Conservation (phyloP, 1,140 invertebrate species). For the Bactericera cockerelli region DNA sequence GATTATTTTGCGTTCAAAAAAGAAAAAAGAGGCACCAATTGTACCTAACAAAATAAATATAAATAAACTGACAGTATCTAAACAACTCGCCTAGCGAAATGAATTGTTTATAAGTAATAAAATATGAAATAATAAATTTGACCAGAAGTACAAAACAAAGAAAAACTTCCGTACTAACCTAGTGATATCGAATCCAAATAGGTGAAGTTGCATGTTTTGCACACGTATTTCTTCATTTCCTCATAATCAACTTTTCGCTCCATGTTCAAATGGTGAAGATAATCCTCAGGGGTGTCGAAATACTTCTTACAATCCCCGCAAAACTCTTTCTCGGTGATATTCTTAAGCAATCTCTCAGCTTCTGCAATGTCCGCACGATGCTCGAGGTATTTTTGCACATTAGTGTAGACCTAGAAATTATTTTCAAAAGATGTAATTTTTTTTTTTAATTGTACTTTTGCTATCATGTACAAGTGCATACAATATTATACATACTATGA, state of each 20-base stretch:
- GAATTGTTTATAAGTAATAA: too few species aligned
- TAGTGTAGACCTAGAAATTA: not conserved
- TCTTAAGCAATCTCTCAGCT: not conserved
- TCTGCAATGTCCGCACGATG: not conserved
- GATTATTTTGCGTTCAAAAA: too few species aligned
- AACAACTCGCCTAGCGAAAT: too few species aligned
- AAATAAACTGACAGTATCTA: too few species aligned
- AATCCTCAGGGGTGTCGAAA: not conserved
- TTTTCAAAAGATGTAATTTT: too few species aligned
- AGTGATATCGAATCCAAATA: not conserved
- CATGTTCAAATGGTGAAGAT: not conserved
- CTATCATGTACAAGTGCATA: too few species aligned
- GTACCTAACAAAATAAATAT: too few species aligned
- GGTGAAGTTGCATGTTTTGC: not conserved
- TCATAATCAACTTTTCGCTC: not conserved
- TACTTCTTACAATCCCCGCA: conserved; percentile 4
- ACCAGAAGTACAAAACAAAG: too few species aligned
- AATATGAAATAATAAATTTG: too few species aligned
- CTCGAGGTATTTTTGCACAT: not conserved
- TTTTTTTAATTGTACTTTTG: too few species aligned
- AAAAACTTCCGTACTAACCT: not conserved
- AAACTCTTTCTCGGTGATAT: not conserved
- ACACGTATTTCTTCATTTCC: not conserved
- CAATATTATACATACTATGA: too few species aligned
- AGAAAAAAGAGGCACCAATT: too few species aligned